Evolutionary conservation across 2,888 invertebrate species (phyloP).

Genomic region (Sisyra terminalis): DNA sequence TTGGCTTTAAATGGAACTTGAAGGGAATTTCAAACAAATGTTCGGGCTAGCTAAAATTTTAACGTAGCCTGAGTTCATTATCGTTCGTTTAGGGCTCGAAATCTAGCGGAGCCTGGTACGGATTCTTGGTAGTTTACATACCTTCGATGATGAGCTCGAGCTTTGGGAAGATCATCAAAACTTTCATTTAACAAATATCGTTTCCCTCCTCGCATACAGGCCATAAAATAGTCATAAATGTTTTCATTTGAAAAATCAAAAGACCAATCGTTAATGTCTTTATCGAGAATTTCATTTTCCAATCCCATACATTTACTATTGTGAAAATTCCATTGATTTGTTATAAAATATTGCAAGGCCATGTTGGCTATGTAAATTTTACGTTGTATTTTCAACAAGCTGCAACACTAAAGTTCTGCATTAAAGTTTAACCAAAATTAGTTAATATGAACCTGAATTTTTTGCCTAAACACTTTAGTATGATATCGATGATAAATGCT

Average conservation of each 20-base stretch:
- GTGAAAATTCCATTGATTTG: slow-evolving; percentile 59
- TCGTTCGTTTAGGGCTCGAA: no score
- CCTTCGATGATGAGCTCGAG: slow-evolving; percentile 34
- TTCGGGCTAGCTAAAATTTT: no score
- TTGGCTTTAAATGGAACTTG: no score
- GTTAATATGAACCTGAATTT: slow-evolving; percentile 41
- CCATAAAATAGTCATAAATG: slow-evolving; percentile 30
- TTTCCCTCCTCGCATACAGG: slow-evolving; percentile 43
- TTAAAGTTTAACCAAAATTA: slow-evolving; percentile 17
- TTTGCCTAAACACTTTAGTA: slow-evolving; percentile 44
- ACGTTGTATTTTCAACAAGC: slow-evolving; percentile 64
- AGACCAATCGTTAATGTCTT: slow-evolving; percentile 37
- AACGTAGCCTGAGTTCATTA: no score
- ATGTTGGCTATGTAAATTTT: slow-evolving; percentile 59
- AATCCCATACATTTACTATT: slow-evolving; percentile 42
- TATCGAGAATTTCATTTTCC: slow-evolving; percentile 29
- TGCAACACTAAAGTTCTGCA: slow-evolving; percentile 22
- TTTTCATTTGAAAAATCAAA: slow-evolving; percentile 39
- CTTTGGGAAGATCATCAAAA: slow-evolving; percentile 34
- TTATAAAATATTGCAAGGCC: slow-evolving; percentile 56
- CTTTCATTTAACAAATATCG: slow-evolving; percentile 50
- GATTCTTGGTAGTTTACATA: slow-evolving; percentile 19
- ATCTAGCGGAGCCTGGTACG: no score
- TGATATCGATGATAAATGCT: slow-evolving; percentile 54
- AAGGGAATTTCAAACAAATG: no score